A percentile compares a stretch with the other conserved stretches of the same genome.
Evolutionary conservation across 2,113 vertebrate species (phyloP).

Genomic region (Ornithorhynchus anatinus): DNA sequence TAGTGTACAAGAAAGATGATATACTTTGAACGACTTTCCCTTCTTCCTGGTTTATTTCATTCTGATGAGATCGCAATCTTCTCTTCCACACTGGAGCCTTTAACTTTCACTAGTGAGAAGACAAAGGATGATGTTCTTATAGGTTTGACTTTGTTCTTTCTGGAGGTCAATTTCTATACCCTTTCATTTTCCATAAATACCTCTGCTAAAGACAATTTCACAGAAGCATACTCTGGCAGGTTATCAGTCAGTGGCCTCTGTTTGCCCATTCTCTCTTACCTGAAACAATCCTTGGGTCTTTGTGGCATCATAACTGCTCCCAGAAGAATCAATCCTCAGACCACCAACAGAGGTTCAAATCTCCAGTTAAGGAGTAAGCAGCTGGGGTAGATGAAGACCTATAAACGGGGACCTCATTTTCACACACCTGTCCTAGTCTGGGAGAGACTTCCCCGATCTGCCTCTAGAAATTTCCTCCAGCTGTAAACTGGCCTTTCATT

Average conservation of each 20-base stretch:
- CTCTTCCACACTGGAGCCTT: too few relatives aligned
- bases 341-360: conserved; percentile 51
- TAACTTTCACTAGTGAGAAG: too few relatives aligned
- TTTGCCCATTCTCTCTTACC: conserved; percentile 53
- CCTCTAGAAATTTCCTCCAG: conserved; percentile 27
- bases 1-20: too few relatives aligned
- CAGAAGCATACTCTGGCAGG: conserved; percentile 39
- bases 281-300: conserved; percentile 39
- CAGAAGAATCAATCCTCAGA: conserved; percentile 51
- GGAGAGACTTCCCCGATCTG: not conserved
- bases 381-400: conserved; percentile 30
- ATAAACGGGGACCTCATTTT: conserved; percentile 25
- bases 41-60: too few relatives aligned
- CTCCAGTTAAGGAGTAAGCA: conserved; percentile 11
- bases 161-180: not conserved
- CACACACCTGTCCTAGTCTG: conserved; percentile 43
- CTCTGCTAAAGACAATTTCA: conserved; percentile 48
- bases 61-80: too few relatives aligned
- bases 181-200: conserved; percentile 27
- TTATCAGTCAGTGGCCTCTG: conserved; percentile 47
- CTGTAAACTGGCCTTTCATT: conserved; percentile 37
- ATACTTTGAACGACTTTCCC: too few relatives aligned
- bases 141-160: not conserved
- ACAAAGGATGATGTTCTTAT: too few relatives aligned
- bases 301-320: conserved; percentile 58